These are phyloP conservation scores for Hypsibius dujardini DNA, from an alignment of 1,140 invertebrate genomes.

Conservation along the genomic window DNA sequence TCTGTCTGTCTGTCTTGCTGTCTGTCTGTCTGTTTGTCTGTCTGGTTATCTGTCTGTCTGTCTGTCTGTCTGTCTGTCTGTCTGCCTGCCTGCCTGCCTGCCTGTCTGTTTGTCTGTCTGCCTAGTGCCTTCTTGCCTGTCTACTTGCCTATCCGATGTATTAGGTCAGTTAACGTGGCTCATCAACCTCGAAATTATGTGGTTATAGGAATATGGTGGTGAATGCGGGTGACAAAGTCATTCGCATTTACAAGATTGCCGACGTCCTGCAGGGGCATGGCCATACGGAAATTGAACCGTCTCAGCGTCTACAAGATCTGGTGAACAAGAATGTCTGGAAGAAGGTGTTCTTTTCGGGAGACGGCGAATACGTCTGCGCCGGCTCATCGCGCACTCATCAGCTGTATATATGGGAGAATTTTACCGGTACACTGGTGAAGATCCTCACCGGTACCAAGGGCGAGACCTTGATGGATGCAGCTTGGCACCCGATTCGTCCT, in stretches of 20 bases:
- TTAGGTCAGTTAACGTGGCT: not conserved
- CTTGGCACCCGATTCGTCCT: conserved; percentile 80
- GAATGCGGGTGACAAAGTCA: conserved; percentile 88
- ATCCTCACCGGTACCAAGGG: conserved; percentile 97
- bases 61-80: too few species aligned
- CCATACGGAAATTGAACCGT: conserved; percentile 82
- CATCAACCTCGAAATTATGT: conserved; percentile 14
- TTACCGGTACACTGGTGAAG: conserved; percentile 91
- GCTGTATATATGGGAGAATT: conserved; percentile 96
- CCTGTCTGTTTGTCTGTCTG: too few species aligned
- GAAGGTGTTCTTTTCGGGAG: conserved; percentile 97
- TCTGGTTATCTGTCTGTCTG: too few species aligned
- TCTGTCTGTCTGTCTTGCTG: too few species aligned
- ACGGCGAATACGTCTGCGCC: conserved; percentile 96
- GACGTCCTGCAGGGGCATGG: conserved; percentile 68
- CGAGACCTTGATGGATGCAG: conserved; percentile 82
- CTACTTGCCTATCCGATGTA: not conserved
- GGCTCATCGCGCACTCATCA: conserved; percentile 91
- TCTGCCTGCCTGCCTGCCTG: too few species aligned
- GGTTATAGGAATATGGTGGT: conserved; percentile 64
- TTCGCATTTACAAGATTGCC: conserved; percentile 78
- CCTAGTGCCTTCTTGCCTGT: too few species aligned
- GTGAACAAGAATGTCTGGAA: conserved; percentile 99
- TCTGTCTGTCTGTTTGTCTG: too few species aligned
- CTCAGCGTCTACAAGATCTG: conserved; percentile 92